Evolutionary conservation across 2,888 invertebrate species (phyloP).

Genomic region (Polia nebulosa): DNA sequence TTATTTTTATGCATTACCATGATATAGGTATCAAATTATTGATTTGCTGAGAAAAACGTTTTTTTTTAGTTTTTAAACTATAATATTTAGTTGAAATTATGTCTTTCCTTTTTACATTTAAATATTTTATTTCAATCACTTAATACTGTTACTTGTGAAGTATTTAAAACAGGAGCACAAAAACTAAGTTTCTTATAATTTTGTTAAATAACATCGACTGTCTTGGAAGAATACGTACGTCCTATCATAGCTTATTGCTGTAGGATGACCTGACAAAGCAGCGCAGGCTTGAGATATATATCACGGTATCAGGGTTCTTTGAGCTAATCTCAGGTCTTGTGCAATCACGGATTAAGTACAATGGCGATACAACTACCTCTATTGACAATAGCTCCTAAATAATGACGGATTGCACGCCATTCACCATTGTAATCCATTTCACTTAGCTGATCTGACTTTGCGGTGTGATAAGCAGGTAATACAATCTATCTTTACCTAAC

Average conservation of each 20-base stretch:
- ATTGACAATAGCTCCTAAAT: slow-evolving; percentile 7
- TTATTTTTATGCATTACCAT: no score
- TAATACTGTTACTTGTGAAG: no score
- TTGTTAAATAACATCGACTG: background rate
- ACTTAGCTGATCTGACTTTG: slow-evolving; percentile 21
- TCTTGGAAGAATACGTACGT: background rate
- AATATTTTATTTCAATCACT: no score
- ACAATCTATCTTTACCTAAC: slow-evolving; percentile 11
- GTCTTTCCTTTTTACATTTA: no score
- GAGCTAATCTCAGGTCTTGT: slow-evolving; percentile 30
- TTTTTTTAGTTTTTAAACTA: no score
- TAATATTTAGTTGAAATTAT: no score
- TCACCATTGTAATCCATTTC: slow-evolving; percentile 21
- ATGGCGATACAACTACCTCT: slow-evolving; percentile 12
- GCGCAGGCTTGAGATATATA: slow-evolving; percentile 32
- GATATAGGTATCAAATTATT: no score
- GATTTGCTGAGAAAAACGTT: no score
- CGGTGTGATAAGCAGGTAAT: slow-evolving; percentile 14
- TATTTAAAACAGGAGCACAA: background rate
- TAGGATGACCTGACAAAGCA: slow-evolving; percentile 10
- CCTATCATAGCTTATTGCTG: slow-evolving; percentile 4
- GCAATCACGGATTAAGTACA: slow-evolving; percentile 25
- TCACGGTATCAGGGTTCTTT: slow-evolving; percentile 21
- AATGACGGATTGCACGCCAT: slow-evolving; percentile 3
- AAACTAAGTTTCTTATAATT: background rate